Conservation (phyloP, 2,113 vertebrate genomes). For the Lasiurus cinereus region DNA sequence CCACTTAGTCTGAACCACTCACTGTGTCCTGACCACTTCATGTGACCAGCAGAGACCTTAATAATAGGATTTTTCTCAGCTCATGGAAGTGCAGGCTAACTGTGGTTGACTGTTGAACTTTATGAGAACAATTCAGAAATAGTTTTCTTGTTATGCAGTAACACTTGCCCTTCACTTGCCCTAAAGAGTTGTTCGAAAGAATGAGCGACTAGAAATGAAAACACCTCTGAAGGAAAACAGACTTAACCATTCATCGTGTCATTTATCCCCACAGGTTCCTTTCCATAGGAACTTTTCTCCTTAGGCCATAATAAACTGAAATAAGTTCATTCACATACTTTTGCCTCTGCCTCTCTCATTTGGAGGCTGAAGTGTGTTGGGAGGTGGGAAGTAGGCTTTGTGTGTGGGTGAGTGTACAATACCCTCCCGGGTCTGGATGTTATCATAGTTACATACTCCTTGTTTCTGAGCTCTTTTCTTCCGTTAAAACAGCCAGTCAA, state of each 20-base stretch:
- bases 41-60: slow-evolving; percentile 58
- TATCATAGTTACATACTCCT: background rate
- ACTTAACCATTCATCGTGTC: background rate
- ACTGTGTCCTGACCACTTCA: background rate
- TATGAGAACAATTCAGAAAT: slow-evolving; percentile 66
- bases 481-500: background rate
- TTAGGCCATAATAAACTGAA: background rate
- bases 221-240: slow-evolving; percentile 26
- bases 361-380: background rate
- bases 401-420: background rate
- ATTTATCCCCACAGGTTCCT: background rate
- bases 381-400: background rate
- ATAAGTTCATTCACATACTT: background rate
- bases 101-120: slow-evolving; percentile 67
- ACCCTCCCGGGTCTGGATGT: background rate
- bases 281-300: slow-evolving; percentile 13
- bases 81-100: slow-evolving; percentile 35
- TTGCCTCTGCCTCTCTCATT: background rate
- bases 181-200: slow-evolving; percentile 51
- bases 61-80: slow-evolving; percentile 66
- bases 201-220: slow-evolving; percentile 51
- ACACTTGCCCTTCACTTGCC: slow-evolving; percentile 61
- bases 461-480: background rate
- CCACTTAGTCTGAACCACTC: background rate
- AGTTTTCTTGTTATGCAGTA: slow-evolving; percentile 57